Evolutionary conservation across 2,797 vertebrate genomes (phyloP).

Genomic region (Selene dorsalis): DNA sequence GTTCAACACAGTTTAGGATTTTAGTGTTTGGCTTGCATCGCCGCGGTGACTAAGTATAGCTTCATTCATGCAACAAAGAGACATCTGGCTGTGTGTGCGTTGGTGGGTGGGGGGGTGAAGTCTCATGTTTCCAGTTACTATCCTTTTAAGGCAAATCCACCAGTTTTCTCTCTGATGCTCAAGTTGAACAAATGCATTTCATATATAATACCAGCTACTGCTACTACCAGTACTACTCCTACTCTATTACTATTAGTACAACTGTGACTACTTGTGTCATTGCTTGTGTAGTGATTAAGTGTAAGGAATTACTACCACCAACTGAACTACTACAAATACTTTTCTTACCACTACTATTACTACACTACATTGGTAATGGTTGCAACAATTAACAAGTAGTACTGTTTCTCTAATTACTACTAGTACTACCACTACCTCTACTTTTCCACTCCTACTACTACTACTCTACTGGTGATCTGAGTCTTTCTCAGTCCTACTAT

Average conservation of each 20-base stretch:
- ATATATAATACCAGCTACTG: background rate
- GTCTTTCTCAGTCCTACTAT: no score
- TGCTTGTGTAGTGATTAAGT: no score
- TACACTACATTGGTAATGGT: no score
- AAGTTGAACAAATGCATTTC: background rate
- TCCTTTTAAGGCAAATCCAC: constrained; percentile 23
- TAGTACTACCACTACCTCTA: background rate
- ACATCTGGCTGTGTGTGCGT: constrained; percentile 48
- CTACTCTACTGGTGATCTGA: background rate
- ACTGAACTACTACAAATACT: background rate
- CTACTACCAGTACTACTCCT: background rate
- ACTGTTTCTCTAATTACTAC: background rate
- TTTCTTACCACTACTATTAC: no score
- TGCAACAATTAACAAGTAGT: no score
- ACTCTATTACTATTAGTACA: background rate
- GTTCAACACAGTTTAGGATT: constrained; percentile 30
- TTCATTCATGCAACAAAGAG: constrained; percentile 57
- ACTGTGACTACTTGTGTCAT: no score
- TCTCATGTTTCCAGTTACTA: constrained; percentile 32
- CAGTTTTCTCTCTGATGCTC: background rate
- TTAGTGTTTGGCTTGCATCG: constrained; percentile 12
- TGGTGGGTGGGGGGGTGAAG: background rate
- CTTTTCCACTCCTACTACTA: background rate
- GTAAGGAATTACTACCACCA: background rate
- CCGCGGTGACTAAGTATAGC: constrained; percentile 38